phyloP scores from a whole-genome alignment of 2,797 vertebrate species.

The Cephalopachus bancanus region DNA sequence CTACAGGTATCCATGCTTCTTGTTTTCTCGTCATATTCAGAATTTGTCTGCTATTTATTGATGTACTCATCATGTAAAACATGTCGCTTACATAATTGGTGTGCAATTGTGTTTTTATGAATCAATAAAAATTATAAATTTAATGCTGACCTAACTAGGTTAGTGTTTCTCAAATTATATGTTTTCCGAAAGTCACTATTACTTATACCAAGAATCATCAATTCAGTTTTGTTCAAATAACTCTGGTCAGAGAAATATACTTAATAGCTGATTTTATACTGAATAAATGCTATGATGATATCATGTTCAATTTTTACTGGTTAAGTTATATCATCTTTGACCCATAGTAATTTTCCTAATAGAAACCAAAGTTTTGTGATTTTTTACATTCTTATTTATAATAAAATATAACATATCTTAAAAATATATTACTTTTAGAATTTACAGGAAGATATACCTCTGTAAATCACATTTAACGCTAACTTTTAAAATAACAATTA shows the following conservation, averaged over 20 bases:
- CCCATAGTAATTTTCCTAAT: conserved; percentile 48
- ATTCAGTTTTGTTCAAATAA: not conserved
- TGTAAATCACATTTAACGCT: not conserved
- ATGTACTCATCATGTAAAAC: not conserved
- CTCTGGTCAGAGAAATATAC: not conserved
- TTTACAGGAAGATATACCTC: not conserved
- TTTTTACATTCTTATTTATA: conserved; percentile 56
- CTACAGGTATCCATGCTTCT: not conserved
- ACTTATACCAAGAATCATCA: not conserved
- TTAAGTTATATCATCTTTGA: conserved; percentile 79
- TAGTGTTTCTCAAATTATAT: not conserved
- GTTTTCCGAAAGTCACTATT: not conserved
- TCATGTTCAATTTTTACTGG: conserved; percentile 46
- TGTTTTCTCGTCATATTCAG: not conserved
- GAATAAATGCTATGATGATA: not conserved
- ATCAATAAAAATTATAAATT: not conserved
- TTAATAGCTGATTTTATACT: not conserved
- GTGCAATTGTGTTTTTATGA: not conserved
- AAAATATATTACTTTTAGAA: not conserved
- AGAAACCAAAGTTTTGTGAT: conserved; percentile 66
- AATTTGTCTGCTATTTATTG: not conserved
- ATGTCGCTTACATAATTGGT: not conserved
- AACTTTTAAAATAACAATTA: not conserved
- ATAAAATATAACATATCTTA: not conserved
- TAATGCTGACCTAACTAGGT: not conserved